Evolutionary conservation across 2,113 vertebrate species (phyloP).

Genomic region (Gobius niger): DNA sequence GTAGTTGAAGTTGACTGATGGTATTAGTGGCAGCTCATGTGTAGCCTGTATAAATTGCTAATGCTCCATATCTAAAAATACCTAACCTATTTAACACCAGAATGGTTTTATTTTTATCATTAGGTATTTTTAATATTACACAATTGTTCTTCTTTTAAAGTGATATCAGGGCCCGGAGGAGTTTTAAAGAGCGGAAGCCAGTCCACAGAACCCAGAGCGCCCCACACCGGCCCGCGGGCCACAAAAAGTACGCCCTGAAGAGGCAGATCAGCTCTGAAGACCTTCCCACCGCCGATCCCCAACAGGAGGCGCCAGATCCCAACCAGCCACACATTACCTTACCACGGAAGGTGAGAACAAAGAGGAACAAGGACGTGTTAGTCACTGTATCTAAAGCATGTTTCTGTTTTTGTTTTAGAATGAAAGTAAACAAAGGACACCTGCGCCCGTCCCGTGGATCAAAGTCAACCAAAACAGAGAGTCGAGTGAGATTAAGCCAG

Average conservation of each 20-base stretch:
- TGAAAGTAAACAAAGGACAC: slow-evolving; percentile 38
- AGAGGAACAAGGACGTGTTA: slow-evolving; percentile 1
- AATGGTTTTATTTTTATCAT: too few species aligned
- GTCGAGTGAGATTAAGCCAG: slow-evolving; percentile 46
- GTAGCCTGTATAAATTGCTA: too few species aligned
- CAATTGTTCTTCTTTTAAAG: background rate
- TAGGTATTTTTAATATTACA: background rate
- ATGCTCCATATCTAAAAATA: too few species aligned
- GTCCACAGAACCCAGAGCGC: slow-evolving; percentile 87
- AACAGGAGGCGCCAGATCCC: slow-evolving; percentile 9
- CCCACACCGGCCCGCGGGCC: slow-evolving; percentile 71
- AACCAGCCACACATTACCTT: slow-evolving; percentile 53
- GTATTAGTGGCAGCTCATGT: too few species aligned
- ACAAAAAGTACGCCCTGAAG: slow-evolving; percentile 50
- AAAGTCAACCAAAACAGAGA: slow-evolving; percentile 55
- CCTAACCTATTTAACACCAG: too few species aligned
- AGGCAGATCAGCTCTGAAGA: slow-evolving; percentile 65
- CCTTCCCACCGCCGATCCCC: slow-evolving; percentile 14
- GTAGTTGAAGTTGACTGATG: too few species aligned
- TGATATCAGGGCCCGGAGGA: slow-evolving; percentile 32
- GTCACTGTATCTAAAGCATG: background rate
- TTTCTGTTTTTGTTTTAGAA: slow-evolving; percentile 40
- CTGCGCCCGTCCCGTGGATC: slow-evolving; percentile 73
- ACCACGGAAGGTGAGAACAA: slow-evolving; percentile 64
- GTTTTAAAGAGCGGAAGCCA: slow-evolving; percentile 48